These are phyloP conservation scores for Streptopelia turtur DNA, from an alignment of 2,797 vertebrate species.

Conservation along the genomic window DNA sequence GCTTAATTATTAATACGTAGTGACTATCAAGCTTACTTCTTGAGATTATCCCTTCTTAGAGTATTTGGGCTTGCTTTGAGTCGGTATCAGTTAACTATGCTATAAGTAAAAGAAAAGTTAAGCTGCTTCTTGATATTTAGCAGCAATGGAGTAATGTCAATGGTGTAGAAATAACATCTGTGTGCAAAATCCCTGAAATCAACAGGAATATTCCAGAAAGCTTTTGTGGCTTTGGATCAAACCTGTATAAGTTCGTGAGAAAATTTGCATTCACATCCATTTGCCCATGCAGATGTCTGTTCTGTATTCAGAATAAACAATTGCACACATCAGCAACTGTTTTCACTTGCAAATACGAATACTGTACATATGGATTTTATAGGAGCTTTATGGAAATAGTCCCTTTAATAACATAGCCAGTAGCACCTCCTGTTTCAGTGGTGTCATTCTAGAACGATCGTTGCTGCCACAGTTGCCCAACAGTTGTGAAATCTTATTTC, in stretches of 20 bases:
- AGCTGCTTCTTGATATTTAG: neutral
- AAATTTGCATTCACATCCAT: slow-evolving; percentile 11
- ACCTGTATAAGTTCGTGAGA: neutral
- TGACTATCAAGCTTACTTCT: neutral
- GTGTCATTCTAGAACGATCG: neutral
- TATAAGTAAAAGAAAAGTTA: neutral
- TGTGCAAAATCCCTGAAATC: neutral
- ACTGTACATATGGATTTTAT: neutral
- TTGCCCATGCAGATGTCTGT: slow-evolving; percentile 39
- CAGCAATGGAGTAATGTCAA: neutral
- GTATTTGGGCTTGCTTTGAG: neutral
- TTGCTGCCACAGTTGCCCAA: neutral
- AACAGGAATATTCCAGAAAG: neutral
- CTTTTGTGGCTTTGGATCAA: neutral
- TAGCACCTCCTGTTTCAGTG: neutral
- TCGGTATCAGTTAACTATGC: neutral
- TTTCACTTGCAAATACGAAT: slow-evolving; percentile 30
- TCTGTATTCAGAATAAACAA: slow-evolving; percentile 40
- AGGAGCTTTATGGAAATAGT: neutral
- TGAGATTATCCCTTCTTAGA: slow-evolving; percentile 2
- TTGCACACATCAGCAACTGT: neutral
- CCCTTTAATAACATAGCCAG: neutral
- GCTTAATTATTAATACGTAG: neutral
- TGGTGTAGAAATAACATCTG: neutral
- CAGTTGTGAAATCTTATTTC: neutral